A percentile compares a stretch with the other conserved stretches of the same genome.
Evolutionary conservation across 37 sponge, comb jelly and placozoan genomes (phyloP).

Genomic region (Geodia barretti): DNA sequence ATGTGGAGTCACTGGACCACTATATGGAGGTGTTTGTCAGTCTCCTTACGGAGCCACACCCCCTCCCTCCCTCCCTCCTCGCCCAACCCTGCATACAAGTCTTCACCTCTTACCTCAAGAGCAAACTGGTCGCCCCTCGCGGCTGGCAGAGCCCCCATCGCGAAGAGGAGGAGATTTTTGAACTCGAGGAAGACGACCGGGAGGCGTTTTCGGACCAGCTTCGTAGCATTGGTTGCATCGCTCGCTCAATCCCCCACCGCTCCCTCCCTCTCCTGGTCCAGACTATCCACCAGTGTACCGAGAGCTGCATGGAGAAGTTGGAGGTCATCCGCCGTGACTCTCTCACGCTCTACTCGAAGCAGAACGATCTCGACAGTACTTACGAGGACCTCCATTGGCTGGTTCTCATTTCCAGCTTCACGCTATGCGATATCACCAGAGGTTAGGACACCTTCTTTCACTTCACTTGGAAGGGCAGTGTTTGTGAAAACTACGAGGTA

Average conservation of each 20-base stretch:
- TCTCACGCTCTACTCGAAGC: background rate
- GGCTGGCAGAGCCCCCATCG: slow-evolving; percentile 44
- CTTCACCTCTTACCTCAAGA: slow-evolving; percentile 57
- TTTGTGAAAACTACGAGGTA: too few species aligned
- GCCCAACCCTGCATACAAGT: slow-evolving; percentile 5
- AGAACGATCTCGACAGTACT: slow-evolving; percentile 35
- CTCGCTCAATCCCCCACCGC: slow-evolving; percentile 31
- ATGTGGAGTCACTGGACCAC: slow-evolving; percentile 57
- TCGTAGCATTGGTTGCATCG: slow-evolving; percentile 39
- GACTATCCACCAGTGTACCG: slow-evolving; percentile 33
- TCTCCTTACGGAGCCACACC: slow-evolving; percentile 5
- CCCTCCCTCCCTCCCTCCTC: slow-evolving; percentile 4
- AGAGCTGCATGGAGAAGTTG: slow-evolving; percentile 18
- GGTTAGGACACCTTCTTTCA: too few species aligned
- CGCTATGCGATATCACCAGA: slow-evolving; percentile 38
- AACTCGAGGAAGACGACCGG: slow-evolving; percentile 61
- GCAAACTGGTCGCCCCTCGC: slow-evolving; percentile 64
- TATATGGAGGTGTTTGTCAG: slow-evolving; percentile 58
- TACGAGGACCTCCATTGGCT: slow-evolving; percentile 86
- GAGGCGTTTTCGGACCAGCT: slow-evolving; percentile 59
- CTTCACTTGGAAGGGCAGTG: too few species aligned
- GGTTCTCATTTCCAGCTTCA: slow-evolving; percentile 48
- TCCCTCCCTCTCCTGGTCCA: slow-evolving; percentile 41
- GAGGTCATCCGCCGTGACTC: background rate
- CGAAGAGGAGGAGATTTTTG: slow-evolving; percentile 42